These are phyloP conservation scores for Chrysaora quinquecirrha DNA, from an alignment of 30 jellyfish, hydroid and myxozoan genomes.

Conservation along the genomic window DNA sequence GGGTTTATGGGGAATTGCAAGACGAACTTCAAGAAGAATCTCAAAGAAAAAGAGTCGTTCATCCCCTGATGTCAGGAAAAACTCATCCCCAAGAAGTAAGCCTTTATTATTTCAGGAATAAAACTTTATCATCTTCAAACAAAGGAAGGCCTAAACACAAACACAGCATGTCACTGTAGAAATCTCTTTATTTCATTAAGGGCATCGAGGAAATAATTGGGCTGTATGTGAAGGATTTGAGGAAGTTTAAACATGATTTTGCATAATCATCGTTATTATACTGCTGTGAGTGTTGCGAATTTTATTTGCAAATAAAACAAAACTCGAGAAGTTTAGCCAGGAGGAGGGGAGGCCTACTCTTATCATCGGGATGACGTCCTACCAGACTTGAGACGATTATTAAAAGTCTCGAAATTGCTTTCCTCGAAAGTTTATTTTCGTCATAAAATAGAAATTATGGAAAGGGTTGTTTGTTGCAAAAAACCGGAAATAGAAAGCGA, in stretches of 20 bases:
- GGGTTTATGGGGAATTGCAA: slow-evolving; percentile 65
- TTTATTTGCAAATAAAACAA: background rate
- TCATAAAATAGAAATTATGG: too few species aligned
- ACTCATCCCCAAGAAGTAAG: slow-evolving; percentile 53
- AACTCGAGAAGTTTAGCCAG: background rate
- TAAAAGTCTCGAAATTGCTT: too few species aligned
- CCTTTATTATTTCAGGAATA: background rate
- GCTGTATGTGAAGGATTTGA: background rate
- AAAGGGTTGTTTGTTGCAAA: background rate
- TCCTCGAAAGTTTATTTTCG: too few species aligned
- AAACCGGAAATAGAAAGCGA: background rate
- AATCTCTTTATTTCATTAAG: background rate
- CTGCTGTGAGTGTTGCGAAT: slow-evolving; percentile 8
- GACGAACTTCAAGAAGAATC: slow-evolving; percentile 39
- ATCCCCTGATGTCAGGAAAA: slow-evolving; percentile 49
- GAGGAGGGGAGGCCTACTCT: background rate
- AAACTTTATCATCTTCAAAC: background rate
- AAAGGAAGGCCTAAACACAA: background rate
- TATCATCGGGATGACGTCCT: too few species aligned
- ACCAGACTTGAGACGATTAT: too few species aligned
- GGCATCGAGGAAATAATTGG: background rate
- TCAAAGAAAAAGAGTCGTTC: slow-evolving; percentile 64
- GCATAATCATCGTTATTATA: background rate
- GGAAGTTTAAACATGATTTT: background rate
- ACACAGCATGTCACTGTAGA: slow-evolving; percentile 1